Evolutionary conservation across 1,140 invertebrate genomes (phyloP).

Genomic region (Drosophila lowei): DNA sequence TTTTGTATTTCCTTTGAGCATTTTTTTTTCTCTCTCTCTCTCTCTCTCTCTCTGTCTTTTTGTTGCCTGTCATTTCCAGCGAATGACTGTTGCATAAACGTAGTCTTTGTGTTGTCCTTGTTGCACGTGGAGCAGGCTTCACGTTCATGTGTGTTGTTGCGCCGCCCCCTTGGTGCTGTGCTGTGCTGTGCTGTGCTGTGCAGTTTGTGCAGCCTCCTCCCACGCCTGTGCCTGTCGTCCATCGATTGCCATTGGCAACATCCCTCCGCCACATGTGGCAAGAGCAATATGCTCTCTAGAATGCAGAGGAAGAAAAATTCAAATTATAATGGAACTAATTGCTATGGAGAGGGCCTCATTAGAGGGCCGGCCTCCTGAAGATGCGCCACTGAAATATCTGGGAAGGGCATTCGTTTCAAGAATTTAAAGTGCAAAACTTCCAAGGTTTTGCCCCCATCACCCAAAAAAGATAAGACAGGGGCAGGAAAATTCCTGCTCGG

Average conservation of each 20-base stretch:
- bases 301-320: neutral
- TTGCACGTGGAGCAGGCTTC: slow-evolving; percentile 38
- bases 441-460: no score
- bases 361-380: no score
- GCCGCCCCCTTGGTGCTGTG: slow-evolving; percentile 20
- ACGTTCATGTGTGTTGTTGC: slow-evolving; percentile 21
- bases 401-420: no score
- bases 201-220: slow-evolving; percentile 62
- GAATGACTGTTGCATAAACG: slow-evolving; percentile 81
- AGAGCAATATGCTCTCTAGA: slow-evolving; percentile 5
- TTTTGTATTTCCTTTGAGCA: slow-evolving; percentile 6
- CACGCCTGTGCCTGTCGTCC: neutral
- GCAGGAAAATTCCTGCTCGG: no score
- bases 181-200: slow-evolving; percentile 48
- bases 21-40: slow-evolving; percentile 8
- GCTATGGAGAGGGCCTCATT: neutral
- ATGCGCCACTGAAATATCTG: no score
- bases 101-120: slow-evolving; percentile 73
- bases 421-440: no score
- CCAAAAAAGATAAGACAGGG: no score
- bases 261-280: slow-evolving; percentile 38
- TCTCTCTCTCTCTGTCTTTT: slow-evolving; percentile 1
- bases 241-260: slow-evolving; percentile 71
- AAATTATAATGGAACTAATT: slow-evolving; percentile 41
- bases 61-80: slow-evolving; percentile 64